Percentiles rank a stretch among this genome's conserved stretches.
These are phyloP conservation scores for Mycalesis mineus DNA, from an alignment of 2,888 invertebrate species.

Conservation along the genomic window DNA sequence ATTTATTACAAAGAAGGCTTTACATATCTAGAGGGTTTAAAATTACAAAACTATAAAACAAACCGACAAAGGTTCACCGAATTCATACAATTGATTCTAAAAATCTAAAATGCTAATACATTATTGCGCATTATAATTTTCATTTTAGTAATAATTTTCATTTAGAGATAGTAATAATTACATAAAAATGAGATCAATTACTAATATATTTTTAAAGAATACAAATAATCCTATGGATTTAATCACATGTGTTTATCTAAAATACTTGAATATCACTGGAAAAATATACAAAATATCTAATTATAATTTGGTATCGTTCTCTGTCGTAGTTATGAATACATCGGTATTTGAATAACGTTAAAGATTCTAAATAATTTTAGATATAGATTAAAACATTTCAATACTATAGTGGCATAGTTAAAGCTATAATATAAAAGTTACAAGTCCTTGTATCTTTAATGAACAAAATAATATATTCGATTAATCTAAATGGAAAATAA, in stretches of 20 bases:
- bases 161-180: constrained; percentile 33
- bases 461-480: background rate
- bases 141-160: constrained; percentile 28
- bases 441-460: background rate
- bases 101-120: constrained; percentile 39
- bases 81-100: constrained; percentile 38
- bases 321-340: constrained; percentile 18
- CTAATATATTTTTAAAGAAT: constrained; percentile 32
- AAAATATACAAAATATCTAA: constrained; percentile 44
- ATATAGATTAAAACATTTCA: constrained; percentile 35
- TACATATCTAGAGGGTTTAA: constrained; percentile 60
- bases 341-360: constrained; percentile 12
- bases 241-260: constrained; percentile 39
- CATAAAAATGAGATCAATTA: constrained; percentile 48
- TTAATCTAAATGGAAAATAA: constrained; percentile 17
- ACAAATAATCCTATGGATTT: constrained; percentile 31
- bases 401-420: constrained; percentile 23
- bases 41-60: constrained; percentile 62
- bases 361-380: constrained; percentile 17
- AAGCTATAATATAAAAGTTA: constrained; percentile 18
- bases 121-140: constrained; percentile 31
- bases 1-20: constrained; percentile 74
- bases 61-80: constrained; percentile 32
- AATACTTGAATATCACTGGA: constrained; percentile 44
- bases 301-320: constrained; percentile 21